These are phyloP conservation scores for Chromoteleia sp. DNA, from an alignment of 2,888 invertebrate genomes.

Conservation along the genomic window DNA sequence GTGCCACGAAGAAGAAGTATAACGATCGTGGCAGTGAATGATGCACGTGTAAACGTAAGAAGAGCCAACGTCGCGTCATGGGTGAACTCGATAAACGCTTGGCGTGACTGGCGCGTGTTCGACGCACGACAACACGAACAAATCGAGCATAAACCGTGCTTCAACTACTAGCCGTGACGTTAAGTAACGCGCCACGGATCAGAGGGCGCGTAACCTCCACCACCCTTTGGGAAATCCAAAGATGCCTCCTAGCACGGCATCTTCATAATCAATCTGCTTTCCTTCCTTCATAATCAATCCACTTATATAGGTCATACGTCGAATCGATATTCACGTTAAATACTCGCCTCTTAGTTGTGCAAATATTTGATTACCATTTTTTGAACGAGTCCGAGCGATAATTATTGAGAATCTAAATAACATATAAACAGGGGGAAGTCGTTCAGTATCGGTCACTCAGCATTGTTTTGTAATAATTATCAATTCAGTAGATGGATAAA, in stretches of 20 bases:
- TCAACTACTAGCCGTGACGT: constrained; percentile 50
- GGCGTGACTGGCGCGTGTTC: constrained; percentile 80
- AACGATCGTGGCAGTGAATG: constrained; percentile 64
- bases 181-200: constrained; percentile 58
- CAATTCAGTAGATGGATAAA: too few relatives aligned
- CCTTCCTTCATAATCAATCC: too few relatives aligned
- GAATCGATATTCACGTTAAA: constrained; percentile 42
- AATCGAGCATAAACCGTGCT: constrained; percentile 60
- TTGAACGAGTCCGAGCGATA: too few relatives aligned
- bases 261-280: constrained; percentile 52
- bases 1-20: constrained; percentile 29
- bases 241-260: constrained; percentile 61
- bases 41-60: constrained; percentile 67
- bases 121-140: constrained; percentile 73
- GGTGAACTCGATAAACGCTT: constrained; percentile 68
- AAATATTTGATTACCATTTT: neutral
- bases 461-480: too few relatives aligned
- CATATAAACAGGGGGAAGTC: too few relatives aligned
- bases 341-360: neutral
- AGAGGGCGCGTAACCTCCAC: constrained; percentile 54
- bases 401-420: too few relatives aligned
- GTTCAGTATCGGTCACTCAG: too few relatives aligned
- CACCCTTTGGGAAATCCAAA: constrained; percentile 60
- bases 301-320: constrained; percentile 40
- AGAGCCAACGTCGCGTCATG: constrained; percentile 62